Base-by-base conservation (phyloP, 2,113 vertebrate genomes). In the Sterna hirundo region DNA sequence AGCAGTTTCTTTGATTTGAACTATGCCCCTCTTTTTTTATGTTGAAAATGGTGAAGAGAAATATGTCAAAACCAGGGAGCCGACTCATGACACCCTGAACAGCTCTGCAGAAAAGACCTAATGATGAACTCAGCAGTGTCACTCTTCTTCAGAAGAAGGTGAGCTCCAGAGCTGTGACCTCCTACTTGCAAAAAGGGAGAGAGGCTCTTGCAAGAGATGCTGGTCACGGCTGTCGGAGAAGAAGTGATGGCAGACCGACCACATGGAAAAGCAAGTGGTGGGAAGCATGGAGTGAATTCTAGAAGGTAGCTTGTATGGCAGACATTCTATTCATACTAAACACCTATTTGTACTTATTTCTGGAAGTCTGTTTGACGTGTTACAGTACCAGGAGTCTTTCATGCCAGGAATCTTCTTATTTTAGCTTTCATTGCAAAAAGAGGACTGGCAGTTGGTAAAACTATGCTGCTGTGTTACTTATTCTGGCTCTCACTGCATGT, bases 11-110 rank as follows among this genome's bases (percentile, higher is more conserved):
- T 60, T 84, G 29, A 52, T 89, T 68, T 78, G 32, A 70, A 40
- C 10, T 34, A 14, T 2, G 3, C 0, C 6, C 6, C 3, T 47
- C 21, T 4, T 42, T 82, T 44, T 46, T 36, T 68, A 55, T 1
- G 1, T 15, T 70, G 38, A 30, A 61, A 55, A 49, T 6, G 3
- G 7, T 66, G 19, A 61, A 23, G 20, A 19, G 18, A 66, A 81
- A 49, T 11, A 3, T 70, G 22, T 54, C 3, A 30, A 51, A 76
- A 60, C 38, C 13, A 34, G 15, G 30, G 58, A 47, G 26, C 4
- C 8, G 9, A 20, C 26, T n/a, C 1, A 0, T 81, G 30, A 89
- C 21, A 4, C 11, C 1, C 14, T 38, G 46, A 70, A 26, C 57
- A n/a, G 26, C 27, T 83, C 44, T 72, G 34, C 40, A 74, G 69